Base-by-base conservation (phyloP, 2,888 invertebrate genomes). In the Catocala sponsa region DNA sequence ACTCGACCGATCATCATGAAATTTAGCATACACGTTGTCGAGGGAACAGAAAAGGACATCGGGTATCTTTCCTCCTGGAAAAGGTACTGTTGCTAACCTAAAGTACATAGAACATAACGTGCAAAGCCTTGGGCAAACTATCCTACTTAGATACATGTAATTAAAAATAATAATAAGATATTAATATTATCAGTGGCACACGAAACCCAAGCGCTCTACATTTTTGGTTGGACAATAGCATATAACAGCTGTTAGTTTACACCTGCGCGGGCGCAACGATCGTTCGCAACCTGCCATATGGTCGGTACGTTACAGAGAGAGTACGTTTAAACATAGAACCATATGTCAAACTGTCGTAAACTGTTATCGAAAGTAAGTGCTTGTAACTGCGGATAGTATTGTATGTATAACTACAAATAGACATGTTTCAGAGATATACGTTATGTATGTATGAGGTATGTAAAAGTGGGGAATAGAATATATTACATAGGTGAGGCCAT, bases 251-350 rank as follows among this genome's bases (percentile, higher is more conserved):
- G 92, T 80, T 12, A 54, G 44, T 12, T 46, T 55, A 77, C 92
- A 92, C 92, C 92, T 92, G 92, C 88, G 83, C 78, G 38, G 56
- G 70, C 78, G 83, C 90, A 88, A 86, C 87, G 82, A 90, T 85
- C 73, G 81, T 76, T 76, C 74, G 80, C 74, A 80, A 81, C 77
- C 78, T 70, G 72, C 74, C 88, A 86, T 85, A 82, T 87, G 87
- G 80, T 68, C 25, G 57, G 52, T 57, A 63, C 76, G 72, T 74
- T 76, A 69, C 73, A 71, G 62, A 47, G 50, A 32, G n/a, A 74
- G 70, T 68, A 74, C 70, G 72, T 63, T 38, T 44, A 44, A 41
- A 43, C n/a, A 5, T 53, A 42, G 32, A 12, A 47, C 10, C 55
- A 60, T 52, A 43, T 61, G 43, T 48, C 55, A 44, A 49, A 49